These are phyloP conservation scores for Heliconius hermathena DNA, from an alignment of 1,140 invertebrate genomes.

Conservation along the genomic window DNA sequence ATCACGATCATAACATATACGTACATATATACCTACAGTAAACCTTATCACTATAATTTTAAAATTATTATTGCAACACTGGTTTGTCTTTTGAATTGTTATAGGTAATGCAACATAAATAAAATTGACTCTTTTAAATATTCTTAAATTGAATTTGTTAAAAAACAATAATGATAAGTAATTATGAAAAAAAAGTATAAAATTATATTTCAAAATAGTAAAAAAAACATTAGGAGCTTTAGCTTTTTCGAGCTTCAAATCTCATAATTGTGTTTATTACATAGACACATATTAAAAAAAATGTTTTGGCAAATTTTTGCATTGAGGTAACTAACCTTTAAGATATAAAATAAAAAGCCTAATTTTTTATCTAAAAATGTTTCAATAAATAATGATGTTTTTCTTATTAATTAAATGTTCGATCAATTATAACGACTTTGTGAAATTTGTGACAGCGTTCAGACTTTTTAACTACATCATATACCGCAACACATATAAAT, in stretches of 20 bases:
- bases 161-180: neutral
- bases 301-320: neutral
- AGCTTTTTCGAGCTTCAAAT: too few species aligned
- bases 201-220: too few species aligned
- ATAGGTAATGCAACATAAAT: neutral
- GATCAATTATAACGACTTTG: neutral
- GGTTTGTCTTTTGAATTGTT: neutral
- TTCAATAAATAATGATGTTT: too few species aligned
- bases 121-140: neutral
- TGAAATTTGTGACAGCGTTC: conserved; percentile 7
- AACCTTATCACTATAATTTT: neutral
- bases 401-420: neutral
- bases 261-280: too few species aligned
- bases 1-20: neutral
- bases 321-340: neutral
- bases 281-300: neutral
- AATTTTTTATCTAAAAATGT: neutral
- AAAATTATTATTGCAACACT: neutral
- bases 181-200: too few species aligned
- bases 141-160: too few species aligned
- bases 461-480: neutral
- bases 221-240: too few species aligned
- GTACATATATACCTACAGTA: neutral
- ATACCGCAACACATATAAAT: neutral
- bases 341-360: neutral